Evolutionary conservation across 2,888 invertebrate species (phyloP).

Genomic region (Drosophila melanosoma): DNA sequence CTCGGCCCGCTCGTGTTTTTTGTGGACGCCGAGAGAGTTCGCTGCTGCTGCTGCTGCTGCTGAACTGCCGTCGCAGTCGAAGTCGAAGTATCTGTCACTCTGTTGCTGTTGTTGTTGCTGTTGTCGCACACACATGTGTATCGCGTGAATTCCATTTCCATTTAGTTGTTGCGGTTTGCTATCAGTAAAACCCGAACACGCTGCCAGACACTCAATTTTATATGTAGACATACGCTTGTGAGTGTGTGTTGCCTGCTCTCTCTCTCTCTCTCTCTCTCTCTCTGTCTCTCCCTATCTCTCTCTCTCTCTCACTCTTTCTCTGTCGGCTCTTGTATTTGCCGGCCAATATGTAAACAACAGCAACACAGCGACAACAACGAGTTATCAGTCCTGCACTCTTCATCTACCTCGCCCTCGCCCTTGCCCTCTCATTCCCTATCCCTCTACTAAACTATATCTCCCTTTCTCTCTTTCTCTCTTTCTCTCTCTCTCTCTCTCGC

Average conservation of each 20-base stretch:
- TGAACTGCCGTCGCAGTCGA: conserved; percentile 13
- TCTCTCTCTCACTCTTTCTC: not conserved
- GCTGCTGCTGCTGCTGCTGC: conserved; percentile 21
- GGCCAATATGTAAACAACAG: conserved; percentile 79
- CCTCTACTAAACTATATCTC: not conserved
- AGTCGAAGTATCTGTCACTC: conserved; percentile 24
- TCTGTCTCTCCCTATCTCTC: conserved; percentile 22
- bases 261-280: conserved; percentile 32
- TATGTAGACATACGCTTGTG: conserved; percentile 1
- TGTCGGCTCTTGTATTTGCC: conserved; percentile 51
- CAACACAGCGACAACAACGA: conserved; percentile 63
- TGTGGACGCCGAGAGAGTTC: conserved; percentile 45
- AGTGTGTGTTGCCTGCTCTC: conserved; percentile 33
- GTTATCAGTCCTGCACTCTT: conserved; percentile 59
- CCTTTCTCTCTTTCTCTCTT: not conserved
- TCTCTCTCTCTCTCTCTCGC: not conserved
- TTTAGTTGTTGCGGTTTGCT: conserved; percentile 57
- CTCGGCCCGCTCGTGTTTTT: conserved; percentile 4
- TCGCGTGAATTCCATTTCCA: conserved; percentile 74
- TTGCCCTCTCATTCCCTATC: not conserved
- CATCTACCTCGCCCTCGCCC: not conserved
- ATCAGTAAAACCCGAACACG: conserved; percentile 73
- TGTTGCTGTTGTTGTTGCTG: conserved; percentile 21
- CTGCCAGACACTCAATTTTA: conserved; percentile 30
- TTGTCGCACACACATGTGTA: conserved; percentile 69